Evolutionary conservation across 2,797 vertebrate species (phyloP).

Genomic region (Triplophysa yarkandensis): DNA sequence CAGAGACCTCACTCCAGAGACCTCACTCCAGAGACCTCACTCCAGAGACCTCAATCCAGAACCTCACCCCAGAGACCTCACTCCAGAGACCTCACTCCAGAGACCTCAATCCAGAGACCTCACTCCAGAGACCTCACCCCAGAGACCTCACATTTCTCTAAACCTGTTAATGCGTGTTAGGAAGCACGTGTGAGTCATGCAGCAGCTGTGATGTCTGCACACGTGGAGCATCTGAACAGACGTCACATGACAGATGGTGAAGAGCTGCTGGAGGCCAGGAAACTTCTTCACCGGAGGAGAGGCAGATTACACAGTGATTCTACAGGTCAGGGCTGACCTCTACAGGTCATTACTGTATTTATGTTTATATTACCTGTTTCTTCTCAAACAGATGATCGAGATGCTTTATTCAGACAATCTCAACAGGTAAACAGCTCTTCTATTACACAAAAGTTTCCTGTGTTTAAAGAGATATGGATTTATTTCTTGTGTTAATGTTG

Average conservation of each 20-base stretch:
- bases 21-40: no score
- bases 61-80: no score
- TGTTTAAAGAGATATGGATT: no score
- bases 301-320: conserved; percentile 68
- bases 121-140: no score
- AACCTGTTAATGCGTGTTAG: conserved; percentile 55
- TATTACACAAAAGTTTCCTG: no score
- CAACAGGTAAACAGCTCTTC: conserved; percentile 4
- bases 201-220: conserved; percentile 71
- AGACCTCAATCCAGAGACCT: no score
- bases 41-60: no score
- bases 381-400: conserved; percentile 49
- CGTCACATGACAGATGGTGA: conserved; percentile 66
- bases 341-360: no score
- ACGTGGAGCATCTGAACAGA: conserved; percentile 73
- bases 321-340: conserved; percentile 63
- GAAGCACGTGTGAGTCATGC: conserved; percentile 70
- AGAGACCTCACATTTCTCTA: no score
- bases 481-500: background rate
- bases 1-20: no score
- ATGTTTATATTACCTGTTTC: background rate
- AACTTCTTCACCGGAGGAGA: conserved; percentile 68
- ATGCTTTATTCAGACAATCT: conserved; percentile 17
- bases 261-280: conserved; percentile 73
- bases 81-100: no score